These are phyloP conservation scores for Pterostichus niger DNA, from an alignment of 2,888 invertebrate genomes.

Conservation along the genomic window DNA sequence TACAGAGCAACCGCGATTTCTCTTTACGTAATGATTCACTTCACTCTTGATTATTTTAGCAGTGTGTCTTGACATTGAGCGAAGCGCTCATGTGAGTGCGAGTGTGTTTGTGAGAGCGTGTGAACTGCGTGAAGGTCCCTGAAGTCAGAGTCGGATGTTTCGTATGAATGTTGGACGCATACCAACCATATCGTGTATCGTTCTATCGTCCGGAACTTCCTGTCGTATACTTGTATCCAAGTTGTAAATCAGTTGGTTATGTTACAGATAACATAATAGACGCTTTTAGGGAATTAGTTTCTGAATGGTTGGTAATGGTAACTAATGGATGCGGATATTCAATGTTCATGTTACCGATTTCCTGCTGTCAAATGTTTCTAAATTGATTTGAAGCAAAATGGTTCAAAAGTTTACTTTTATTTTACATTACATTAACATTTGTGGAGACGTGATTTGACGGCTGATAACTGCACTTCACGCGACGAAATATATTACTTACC, in stretches of 20 bases:
- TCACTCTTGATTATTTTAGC: constrained; percentile 4
- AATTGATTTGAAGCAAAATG: too few relatives aligned
- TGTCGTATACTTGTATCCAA: not conserved
- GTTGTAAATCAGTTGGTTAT: constrained; percentile 1
- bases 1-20: not conserved
- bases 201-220: constrained; percentile 40
- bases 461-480: too few relatives aligned
- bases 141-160: not conserved
- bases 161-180: not conserved
- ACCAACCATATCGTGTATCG: not conserved
- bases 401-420: too few relatives aligned
- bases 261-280: not conserved
- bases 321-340: too few relatives aligned
- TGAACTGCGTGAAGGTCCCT: constrained; percentile 4
- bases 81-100: not conserved
- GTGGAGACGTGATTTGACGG: too few relatives aligned
- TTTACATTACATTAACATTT: too few relatives aligned
- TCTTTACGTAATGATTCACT: constrained; percentile 21
- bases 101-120: not conserved
- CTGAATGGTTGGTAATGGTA: too few relatives aligned
- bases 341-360: too few relatives aligned
- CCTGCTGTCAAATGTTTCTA: too few relatives aligned
- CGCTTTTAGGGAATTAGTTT: constrained; percentile 9
- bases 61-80: constrained; percentile 48
- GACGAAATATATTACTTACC: too few relatives aligned